Percentiles rank a stretch among this genome's conserved stretches.
Evolutionary conservation across 2,797 vertebrate genomes (phyloP).

Genomic region (Garrulus glandarius): DNA sequence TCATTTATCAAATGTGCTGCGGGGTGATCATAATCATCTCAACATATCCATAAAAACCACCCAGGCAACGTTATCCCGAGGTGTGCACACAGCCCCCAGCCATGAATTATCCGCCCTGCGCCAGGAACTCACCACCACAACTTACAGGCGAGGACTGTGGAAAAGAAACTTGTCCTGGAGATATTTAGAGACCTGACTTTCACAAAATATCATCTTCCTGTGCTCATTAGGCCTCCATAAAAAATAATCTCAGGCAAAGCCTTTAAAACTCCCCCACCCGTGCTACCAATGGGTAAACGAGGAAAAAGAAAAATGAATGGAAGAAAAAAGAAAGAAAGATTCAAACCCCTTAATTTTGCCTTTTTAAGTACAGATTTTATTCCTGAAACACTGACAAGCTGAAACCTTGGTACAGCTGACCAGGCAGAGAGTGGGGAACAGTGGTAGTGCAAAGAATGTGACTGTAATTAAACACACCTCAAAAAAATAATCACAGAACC

Average conservation of each 20-base stretch:
- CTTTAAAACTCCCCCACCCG: background rate
- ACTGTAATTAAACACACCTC: background rate
- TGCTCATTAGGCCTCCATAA: background rate
- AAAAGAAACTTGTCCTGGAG: background rate
- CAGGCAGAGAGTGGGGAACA: background rate
- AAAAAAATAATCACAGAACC: no score
- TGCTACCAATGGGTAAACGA: background rate
- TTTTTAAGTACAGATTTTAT: background rate
- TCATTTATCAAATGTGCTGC: conserved; percentile 41
- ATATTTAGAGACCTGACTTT: background rate
- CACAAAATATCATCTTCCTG: accelerated
- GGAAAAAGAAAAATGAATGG: background rate
- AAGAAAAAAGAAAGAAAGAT: accelerated
- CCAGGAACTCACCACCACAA: background rate
- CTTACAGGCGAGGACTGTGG: background rate
- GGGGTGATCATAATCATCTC: conserved; percentile 9
- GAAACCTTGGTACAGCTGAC: background rate
- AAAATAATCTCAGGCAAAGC: background rate
- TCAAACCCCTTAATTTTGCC: background rate
- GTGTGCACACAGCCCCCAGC: background rate
- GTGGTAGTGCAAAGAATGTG: accelerated
- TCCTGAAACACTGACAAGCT: background rate
- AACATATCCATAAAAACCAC: background rate
- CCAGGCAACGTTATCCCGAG: background rate
- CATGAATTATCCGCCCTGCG: background rate